Percentiles rank a stretch among this genome's conserved stretches.
These are phyloP conservation scores for Siphamia tubifer DNA, from an alignment of 2,113 vertebrate species.

Conservation along the genomic window DNA sequence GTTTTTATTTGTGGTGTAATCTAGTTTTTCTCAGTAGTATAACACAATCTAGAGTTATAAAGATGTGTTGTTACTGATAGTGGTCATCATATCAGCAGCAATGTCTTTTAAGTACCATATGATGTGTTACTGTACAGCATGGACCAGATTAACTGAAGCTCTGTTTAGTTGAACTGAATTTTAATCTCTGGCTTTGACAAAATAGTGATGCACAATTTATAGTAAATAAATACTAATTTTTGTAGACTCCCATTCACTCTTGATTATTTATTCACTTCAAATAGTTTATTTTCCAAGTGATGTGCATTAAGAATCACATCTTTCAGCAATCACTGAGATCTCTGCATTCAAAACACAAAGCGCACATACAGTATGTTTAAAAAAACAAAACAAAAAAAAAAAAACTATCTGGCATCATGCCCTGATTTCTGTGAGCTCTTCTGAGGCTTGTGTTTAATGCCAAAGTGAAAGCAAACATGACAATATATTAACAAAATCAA, in stretches of 20 bases:
- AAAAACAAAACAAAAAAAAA: too few species aligned
- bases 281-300: slow-evolving; percentile 12
- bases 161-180: slow-evolving; percentile 17
- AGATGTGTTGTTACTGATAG: slow-evolving; percentile 37
- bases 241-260: slow-evolving; percentile 38
- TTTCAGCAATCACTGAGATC: neutral
- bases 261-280: slow-evolving; percentile 13
- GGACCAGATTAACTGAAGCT: slow-evolving; percentile 16
- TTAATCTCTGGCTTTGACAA: slow-evolving; percentile 39
- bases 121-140: slow-evolving; percentile 32
- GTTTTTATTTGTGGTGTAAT: slow-evolving; percentile 22
- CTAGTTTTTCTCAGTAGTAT: slow-evolving; percentile 17
- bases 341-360: slow-evolving; percentile 1
- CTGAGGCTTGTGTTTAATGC: slow-evolving; percentile 30
- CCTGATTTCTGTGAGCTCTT: neutral
- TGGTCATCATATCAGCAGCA: slow-evolving; percentile 8
- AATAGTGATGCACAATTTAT: slow-evolving; percentile 63
- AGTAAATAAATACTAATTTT: slow-evolving; percentile 67
- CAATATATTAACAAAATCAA: slow-evolving; percentile 6
- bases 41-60: slow-evolving; percentile 16
- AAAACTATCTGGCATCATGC: neutral
- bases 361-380: slow-evolving; percentile 6
- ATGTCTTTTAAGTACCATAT: neutral
- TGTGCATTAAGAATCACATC: slow-evolving; percentile 11
- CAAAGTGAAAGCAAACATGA: slow-evolving; percentile 28